Evolutionary conservation across 2,797 vertebrate species (phyloP).

Genomic region (Amblyraja radiata): DNA sequence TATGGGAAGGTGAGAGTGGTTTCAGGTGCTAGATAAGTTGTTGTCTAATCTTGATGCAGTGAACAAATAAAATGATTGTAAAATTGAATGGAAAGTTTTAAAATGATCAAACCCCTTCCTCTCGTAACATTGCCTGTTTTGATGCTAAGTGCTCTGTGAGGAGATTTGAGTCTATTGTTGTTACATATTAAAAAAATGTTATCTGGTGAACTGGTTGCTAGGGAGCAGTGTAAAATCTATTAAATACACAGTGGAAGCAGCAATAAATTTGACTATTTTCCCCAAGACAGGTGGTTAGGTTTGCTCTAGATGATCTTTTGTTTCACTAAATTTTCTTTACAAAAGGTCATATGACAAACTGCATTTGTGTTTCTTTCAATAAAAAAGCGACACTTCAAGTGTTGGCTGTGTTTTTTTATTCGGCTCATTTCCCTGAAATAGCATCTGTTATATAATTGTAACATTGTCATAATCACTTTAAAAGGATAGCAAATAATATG

Average conservation of each 20-base stretch:
- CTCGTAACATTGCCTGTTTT: not conserved
- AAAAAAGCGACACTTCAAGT: not conserved
- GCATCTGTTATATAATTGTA: constrained; percentile 33
- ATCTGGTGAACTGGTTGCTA: constrained; percentile 26
- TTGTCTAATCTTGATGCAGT: not conserved
- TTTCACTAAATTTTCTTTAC: constrained; percentile 15
- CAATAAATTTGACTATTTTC: constrained; percentile 35
- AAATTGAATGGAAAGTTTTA: not conserved
- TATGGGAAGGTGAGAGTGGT: not conserved
- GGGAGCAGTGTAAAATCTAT: constrained; percentile 27
- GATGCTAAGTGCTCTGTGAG: constrained; percentile 11
- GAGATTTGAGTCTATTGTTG: not conserved
- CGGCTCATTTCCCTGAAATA: not conserved
- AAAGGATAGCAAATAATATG: constrained; percentile 31
- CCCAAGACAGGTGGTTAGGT: constrained; percentile 34
- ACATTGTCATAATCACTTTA: constrained; percentile 30
- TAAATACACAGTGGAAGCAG: constrained; percentile 28
- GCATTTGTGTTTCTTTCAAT: constrained; percentile 26
- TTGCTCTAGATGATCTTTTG: constrained; percentile 11
- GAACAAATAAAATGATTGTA: not conserved
- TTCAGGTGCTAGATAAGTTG: not conserved
- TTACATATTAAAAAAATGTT: not conserved
- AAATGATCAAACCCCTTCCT: not conserved
- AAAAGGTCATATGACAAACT: constrained; percentile 35
- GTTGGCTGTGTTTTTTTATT: not conserved